Evolutionary conservation across 2,113 vertebrate genomes (phyloP), one percentile per base, ranked within the genome.

Genomic region (Archocentrus centrarchus): DNA sequence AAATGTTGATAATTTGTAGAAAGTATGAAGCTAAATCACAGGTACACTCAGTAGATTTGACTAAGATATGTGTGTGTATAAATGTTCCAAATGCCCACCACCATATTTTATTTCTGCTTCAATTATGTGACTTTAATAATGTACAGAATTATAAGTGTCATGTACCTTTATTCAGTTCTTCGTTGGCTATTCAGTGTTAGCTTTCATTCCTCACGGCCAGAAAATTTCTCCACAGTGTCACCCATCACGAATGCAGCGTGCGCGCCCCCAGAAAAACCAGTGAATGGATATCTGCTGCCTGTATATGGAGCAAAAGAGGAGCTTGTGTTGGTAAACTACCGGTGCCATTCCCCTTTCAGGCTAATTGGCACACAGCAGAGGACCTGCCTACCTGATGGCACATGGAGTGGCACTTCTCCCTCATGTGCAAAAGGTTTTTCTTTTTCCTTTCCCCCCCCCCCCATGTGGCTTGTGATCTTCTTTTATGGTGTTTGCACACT

Each of bases 391-490:
- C 90, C 96, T 0, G 85, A 95, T 63, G 97, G 96, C 79, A 96
- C 95, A 47, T 99, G 97, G 97, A 97, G 96, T 79, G 97, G 96
- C 59, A 95, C 95, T 58, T 94, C 95, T 82, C 97, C 97, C 13
- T 90, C 94, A 55, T 99, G 98, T 94, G 95, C 96, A 81, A 97
- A 96, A 97, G 97, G 98, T 98, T 7, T 2, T 70, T 55, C 22
- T n/a, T 59, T 5, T 1, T 27, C 27, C 63, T 64, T 53, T 44
- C n/a, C n/a, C n/a, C n/a, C n/a, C n/a, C n/a, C 44, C 55, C 83
- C 2, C 37, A 32, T 20, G 9, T 64, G 0, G n/a, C 7, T 17
- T 30, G 55, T 44, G n/a, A 5, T 59, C 10, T 10, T 22, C 5
- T 10, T 66, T 47, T 35, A 11, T 76, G 0, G 3, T 76, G 37